phyloP scores from a whole-genome alignment of 2,797 vertebrate genomes.

The Lacerta bilineata region DNA sequence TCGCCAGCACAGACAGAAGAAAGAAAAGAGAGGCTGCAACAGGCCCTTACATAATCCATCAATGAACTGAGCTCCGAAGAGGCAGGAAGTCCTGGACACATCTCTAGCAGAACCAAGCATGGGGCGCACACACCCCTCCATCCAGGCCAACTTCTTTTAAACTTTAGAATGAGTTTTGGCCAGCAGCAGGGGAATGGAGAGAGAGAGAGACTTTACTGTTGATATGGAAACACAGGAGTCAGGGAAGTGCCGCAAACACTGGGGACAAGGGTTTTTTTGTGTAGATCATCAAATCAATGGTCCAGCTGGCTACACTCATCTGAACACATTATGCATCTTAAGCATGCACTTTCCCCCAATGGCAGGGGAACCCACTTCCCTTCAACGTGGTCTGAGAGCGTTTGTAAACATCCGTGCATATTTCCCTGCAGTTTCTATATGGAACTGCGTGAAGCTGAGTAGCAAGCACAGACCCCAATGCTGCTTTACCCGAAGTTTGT shows the following conservation, averaged over 20 bases:
- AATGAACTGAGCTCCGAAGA: conserved; percentile 10
- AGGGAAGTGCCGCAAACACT: conserved; percentile 56
- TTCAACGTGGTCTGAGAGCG: neutral
- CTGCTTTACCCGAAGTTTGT: conserved; percentile 27
- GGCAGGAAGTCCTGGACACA: neutral
- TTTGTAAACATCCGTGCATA: neutral
- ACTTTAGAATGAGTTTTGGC: conserved; percentile 55
- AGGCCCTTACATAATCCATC: conserved; percentile 28
- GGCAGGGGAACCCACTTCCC: conserved; percentile 17
- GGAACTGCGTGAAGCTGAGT: neutral
- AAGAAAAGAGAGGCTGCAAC: conserved; percentile 13
- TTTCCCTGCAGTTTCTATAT: neutral
- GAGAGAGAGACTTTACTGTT: conserved; percentile 30
- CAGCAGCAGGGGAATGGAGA: neutral
- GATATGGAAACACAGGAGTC: conserved; percentile 63
- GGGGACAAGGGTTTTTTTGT: conserved; percentile 58
- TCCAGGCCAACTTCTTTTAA: conserved; percentile 42
- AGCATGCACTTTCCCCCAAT: conserved; percentile 13
- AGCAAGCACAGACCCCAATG: neutral
- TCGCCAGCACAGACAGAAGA: neutral
- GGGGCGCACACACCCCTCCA: conserved; percentile 22
- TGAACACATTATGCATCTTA: conserved; percentile 36
- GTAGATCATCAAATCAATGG: conserved; percentile 40
- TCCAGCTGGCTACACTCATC: conserved; percentile 50
- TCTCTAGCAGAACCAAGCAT: conserved; percentile 43